Percentiles rank a stretch among this genome's conserved stretches.
phyloP scores from a whole-genome alignment of 2,113 vertebrate species.

The Peromyscus californicus region DNA sequence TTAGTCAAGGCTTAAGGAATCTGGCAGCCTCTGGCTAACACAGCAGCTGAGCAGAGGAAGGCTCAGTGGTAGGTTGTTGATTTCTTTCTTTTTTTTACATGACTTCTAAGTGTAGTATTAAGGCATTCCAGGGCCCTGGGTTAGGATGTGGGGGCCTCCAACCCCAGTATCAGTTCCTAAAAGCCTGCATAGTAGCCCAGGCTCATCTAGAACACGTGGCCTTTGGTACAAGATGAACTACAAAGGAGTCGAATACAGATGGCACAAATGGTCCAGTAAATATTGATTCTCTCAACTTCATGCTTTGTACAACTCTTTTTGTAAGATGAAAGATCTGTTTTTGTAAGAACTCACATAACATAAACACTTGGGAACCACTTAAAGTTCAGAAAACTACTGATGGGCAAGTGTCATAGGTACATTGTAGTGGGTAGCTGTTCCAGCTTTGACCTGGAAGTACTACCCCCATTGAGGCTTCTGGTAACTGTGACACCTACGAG shows the following conservation, averaged over 20 bases:
- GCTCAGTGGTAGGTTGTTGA: neutral
- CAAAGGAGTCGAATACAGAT: neutral
- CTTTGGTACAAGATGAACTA: accelerated
- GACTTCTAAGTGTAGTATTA: neutral
- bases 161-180: neutral
- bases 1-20: neutral
- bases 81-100: neutral
- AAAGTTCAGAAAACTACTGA: neutral
- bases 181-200: neutral
- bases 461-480: too few species aligned
- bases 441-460: too few species aligned
- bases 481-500: too few species aligned
- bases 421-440: too few species aligned
- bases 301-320: neutral
- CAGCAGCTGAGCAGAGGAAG: too few species aligned
- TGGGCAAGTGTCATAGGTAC: neutral
- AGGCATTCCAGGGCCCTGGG: neutral
- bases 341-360: neutral
- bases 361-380: neutral
- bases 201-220: neutral
- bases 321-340: neutral
- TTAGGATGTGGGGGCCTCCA: neutral
- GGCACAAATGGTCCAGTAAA: too few species aligned
- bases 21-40: neutral
- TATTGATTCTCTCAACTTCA: neutral